Conservation (phyloP, 1,140 invertebrate species). For the Tetragonula clypearis region DNA sequence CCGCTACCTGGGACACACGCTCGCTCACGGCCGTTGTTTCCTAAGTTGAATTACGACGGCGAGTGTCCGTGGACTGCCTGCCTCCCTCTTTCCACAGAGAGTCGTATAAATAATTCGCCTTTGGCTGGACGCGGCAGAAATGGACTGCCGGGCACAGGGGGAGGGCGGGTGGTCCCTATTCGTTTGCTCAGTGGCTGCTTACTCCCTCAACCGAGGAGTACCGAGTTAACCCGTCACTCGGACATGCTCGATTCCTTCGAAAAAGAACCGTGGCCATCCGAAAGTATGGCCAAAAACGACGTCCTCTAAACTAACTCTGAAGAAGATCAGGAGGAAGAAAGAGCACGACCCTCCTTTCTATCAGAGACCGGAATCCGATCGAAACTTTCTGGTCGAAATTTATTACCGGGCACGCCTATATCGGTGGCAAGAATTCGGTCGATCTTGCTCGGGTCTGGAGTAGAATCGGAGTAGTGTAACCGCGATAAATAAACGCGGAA, state of each 20-base stretch:
- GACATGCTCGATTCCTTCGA: no score
- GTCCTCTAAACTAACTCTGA: slow-evolving; percentile 29
- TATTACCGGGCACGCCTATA: slow-evolving; percentile 51
- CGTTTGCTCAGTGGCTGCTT: slow-evolving; percentile 43
- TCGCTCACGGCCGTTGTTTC: slow-evolving; percentile 70
- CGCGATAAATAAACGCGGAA: slow-evolving; percentile 43
- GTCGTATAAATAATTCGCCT: slow-evolving; percentile 67
- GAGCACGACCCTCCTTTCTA: not conserved
- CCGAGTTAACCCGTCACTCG: no score
- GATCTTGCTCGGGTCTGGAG: not conserved
- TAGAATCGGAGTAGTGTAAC: not conserved
- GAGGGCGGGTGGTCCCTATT: slow-evolving; percentile 58
- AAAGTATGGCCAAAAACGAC: slow-evolving; percentile 34
- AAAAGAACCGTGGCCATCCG: no score
- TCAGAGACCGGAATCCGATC: not conserved
- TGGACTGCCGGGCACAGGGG: slow-evolving; percentile 58
- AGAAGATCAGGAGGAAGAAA: no score
- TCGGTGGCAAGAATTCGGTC: slow-evolving; percentile 44
- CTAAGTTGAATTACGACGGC: slow-evolving; percentile 75
- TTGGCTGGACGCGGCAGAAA: slow-evolving; percentile 12
- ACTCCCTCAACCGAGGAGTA: not conserved
- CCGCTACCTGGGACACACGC: slow-evolving; percentile 76
- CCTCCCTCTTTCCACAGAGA: slow-evolving; percentile 9
- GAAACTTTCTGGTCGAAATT: slow-evolving; percentile 37
- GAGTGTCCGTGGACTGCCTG: slow-evolving; percentile 48